Evolutionary conservation across 2,888 invertebrate species (phyloP).

Genomic region (Acanthosepion pharaonis): DNA sequence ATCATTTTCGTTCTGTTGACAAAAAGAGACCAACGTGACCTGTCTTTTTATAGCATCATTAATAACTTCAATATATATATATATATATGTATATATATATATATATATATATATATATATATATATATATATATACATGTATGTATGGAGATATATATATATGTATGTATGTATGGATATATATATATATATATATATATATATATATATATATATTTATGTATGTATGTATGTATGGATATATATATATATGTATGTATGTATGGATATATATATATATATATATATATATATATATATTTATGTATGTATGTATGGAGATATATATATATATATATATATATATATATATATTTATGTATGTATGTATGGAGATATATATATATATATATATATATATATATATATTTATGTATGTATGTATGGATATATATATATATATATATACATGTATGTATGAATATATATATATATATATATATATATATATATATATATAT

Average conservation of each 20-base stretch:
- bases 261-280: background rate
- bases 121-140: background rate
- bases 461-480: background rate
- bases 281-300: background rate
- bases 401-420: background rate
- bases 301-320: background rate
- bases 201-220: background rate
- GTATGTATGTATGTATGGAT: background rate
- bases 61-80: too few relatives aligned
- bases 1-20: too few relatives aligned
- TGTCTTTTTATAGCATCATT: too few relatives aligned
- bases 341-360: too few relatives aligned
- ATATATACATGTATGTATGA: background rate
- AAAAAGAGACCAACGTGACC: too few relatives aligned
- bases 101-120: background rate
- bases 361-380: accelerated
- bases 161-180: background rate
- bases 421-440: background rate
- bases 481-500: background rate
- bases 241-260: background rate
- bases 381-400: background rate
- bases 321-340: background rate
- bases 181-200: background rate
- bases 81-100: too few relatives aligned
- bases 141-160: background rate